phyloP scores from a whole-genome alignment of 2,888 invertebrate species.

The Idaea biselata region DNA sequence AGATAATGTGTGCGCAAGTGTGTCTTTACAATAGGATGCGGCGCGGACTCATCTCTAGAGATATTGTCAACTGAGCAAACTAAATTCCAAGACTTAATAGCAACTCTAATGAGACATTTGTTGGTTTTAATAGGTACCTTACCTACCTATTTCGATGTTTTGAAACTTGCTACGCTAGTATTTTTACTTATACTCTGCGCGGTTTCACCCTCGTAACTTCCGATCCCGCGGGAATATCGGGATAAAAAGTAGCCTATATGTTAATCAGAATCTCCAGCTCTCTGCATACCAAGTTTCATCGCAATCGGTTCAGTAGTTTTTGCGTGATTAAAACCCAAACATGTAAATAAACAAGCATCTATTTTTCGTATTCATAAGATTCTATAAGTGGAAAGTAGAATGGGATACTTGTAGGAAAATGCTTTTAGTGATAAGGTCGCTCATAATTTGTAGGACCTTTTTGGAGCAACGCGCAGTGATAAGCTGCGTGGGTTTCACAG shows the following conservation, averaged over 20 bases:
- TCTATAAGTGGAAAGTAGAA: no score
- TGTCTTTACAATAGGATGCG: background rate
- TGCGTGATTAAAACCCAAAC: no score
- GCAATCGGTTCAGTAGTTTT: slow-evolving; percentile 31
- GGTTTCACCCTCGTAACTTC: background rate
- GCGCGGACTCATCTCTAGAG: background rate
- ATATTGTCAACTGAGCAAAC: background rate
- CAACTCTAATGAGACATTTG: background rate
- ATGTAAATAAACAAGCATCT: no score
- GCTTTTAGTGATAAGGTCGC: no score
- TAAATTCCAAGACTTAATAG: background rate
- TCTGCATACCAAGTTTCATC: background rate
- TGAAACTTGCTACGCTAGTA: background rate
- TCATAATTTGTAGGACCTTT: no score
- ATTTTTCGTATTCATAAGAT: no score
- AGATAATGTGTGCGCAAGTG: background rate
- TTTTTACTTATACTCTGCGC: background rate
- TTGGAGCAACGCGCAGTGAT: no score
- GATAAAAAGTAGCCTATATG: background rate
- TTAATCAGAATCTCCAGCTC: no score
- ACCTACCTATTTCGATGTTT: background rate
- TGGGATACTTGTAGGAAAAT: no score
- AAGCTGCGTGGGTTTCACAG: no score
- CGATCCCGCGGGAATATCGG: background rate
- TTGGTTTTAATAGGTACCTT: background rate